A percentile compares a stretch with the other conserved stretches of the same genome.
phyloP scores from a whole-genome alignment of 1,140 invertebrate species.

The Drosophila prosaltans region DNA sequence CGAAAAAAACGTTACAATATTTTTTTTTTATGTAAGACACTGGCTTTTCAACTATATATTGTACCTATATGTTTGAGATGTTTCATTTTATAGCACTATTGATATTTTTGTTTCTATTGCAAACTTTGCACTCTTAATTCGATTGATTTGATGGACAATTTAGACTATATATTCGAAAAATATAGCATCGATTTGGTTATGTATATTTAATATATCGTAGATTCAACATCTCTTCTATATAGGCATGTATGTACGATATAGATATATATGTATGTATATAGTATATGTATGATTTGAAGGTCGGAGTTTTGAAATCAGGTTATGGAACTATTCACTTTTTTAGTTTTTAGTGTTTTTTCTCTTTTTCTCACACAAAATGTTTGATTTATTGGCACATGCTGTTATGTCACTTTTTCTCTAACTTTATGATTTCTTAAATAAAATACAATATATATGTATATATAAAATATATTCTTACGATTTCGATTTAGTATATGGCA shows the following conservation, averaged over 20 bases:
- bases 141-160: neutral
- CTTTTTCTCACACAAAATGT: conserved; percentile 47
- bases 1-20: conserved; percentile 56
- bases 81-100: neutral
- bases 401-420: conserved; percentile 42
- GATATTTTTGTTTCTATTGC: neutral
- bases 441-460: conserved; percentile 62
- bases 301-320: conserved; percentile 66
- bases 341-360: conserved; percentile 11
- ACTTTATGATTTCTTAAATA: conserved; percentile 73
- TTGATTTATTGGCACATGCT: conserved; percentile 63
- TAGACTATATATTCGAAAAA: conserved; percentile 2
- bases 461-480: conserved; percentile 66
- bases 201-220: neutral
- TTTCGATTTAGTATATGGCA: conserved; percentile 44
- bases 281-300: conserved; percentile 61
- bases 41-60: conserved; percentile 49
- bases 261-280: conserved; percentile 42
- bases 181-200: too few species aligned
- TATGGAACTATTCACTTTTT: conserved; percentile 59
- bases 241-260: conserved; percentile 1
- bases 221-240: conserved; percentile 6
- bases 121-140: neutral
- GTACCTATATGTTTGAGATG: conserved; percentile 24
- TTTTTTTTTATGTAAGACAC: conserved; percentile 62